These are phyloP conservation scores for Myxocyprinus asiaticus DNA, from an alignment of 2,113 vertebrate genomes.

Conservation along the genomic window DNA sequence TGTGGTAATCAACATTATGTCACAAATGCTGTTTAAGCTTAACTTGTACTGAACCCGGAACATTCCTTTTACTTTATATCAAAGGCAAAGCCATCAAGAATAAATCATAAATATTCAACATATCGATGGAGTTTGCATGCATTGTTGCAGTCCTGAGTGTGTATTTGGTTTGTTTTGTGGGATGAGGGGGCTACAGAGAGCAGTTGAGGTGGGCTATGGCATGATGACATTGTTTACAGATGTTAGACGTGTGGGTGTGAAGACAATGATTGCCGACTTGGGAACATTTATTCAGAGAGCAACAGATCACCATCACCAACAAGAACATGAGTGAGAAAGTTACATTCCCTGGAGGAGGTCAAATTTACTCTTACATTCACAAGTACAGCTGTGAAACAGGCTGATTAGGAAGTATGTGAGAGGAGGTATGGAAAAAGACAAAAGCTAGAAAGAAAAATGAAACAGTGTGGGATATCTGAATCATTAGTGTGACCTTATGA, in stretches of 20 bases:
- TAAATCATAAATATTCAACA: too few relatives aligned
- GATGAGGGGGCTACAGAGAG: not conserved
- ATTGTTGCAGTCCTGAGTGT: not conserved
- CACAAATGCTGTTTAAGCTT: too few relatives aligned
- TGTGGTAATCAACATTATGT: too few relatives aligned
- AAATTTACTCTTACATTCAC: not conserved
- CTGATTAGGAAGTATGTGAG: too few relatives aligned
- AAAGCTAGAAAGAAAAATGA: too few relatives aligned
- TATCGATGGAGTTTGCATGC: not conserved
- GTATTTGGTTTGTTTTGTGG: not conserved
- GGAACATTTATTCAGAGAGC: not conserved
- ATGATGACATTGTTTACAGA: slow-evolving; percentile 10
- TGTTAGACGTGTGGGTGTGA: slow-evolving; percentile 3
- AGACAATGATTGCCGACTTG: not conserved
- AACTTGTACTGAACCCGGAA: too few relatives aligned
- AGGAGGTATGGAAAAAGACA: too few relatives aligned
- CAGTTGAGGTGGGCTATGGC: not conserved
- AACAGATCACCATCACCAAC: not conserved
- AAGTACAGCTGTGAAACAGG: too few relatives aligned
- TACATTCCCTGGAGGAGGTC: not conserved
- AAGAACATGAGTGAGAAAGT: not conserved
- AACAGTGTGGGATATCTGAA: too few relatives aligned
- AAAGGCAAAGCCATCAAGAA: too few relatives aligned
- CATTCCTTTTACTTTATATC: too few relatives aligned
- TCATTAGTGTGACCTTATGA: too few relatives aligned